Percentiles rank a stretch among this genome's conserved stretches.
Evolutionary conservation across 2,113 vertebrate genomes (phyloP).

Genomic region (Dryoscopus gambensis): DNA sequence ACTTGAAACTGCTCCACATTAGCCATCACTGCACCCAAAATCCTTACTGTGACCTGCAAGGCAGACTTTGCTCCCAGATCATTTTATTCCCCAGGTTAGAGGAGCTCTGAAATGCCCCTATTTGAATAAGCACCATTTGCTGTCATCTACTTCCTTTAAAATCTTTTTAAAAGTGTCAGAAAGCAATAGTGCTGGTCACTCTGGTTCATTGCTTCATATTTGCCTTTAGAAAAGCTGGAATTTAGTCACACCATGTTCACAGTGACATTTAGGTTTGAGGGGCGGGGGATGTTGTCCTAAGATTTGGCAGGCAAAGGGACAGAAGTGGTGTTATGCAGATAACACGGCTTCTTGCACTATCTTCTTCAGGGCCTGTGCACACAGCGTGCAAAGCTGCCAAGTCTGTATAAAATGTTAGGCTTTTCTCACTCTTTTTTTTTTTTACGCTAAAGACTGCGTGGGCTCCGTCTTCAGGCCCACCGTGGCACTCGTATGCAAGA

Average conservation of each 20-base stretch:
- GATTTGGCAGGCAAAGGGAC: constrained; percentile 1
- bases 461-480: background rate
- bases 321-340: background rate
- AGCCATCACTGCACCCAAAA: background rate
- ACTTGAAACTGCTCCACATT: background rate
- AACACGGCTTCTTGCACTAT: background rate
- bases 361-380: background rate
- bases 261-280: background rate
- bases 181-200: background rate
- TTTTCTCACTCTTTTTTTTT: background rate
- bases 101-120: background rate
- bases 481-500: rapidly evolving
- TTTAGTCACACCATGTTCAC: background rate
- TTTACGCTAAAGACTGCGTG: background rate
- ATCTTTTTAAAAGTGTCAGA: background rate
- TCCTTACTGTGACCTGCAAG: background rate
- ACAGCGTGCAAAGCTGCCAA: background rate
- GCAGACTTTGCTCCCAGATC: background rate
- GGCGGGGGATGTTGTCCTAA: background rate
- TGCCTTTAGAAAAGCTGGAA: background rate
- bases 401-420: background rate
- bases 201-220: background rate
- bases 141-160: background rate
- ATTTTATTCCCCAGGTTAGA: background rate
- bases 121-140: background rate